Base-by-base conservation (phyloP, 2,888 invertebrate species). In the Acanthosepion pharaonis region DNA sequence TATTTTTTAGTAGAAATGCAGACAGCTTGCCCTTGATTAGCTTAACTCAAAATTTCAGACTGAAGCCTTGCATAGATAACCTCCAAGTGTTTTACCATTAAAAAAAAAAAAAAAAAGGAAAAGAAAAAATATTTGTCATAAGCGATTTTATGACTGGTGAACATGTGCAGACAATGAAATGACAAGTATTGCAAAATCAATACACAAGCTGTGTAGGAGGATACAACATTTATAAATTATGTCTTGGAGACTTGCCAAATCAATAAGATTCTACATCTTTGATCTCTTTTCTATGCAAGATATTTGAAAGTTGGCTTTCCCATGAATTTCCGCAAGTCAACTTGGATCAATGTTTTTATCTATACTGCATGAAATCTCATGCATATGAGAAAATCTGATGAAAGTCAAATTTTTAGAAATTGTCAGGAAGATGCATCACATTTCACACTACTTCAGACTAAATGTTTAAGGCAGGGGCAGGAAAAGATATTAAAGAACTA, bases 51-150 rank as follows among this genome's bases (percentile, higher is more conserved):
- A 78, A 78, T 78, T 78, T 78, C 78, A 78, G 78, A 78, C 78
- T 78, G 78, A 78, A 78, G 78, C 78, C 78, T 78, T 78, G 78
- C 78, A 78, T 78, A 78, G 78, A 78, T 78, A 78, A 78, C 78
- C 78, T n/a, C n/a, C 78, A 78, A 78, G n/a, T 78, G 78, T 78
- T 78, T 78, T n/a, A 78, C 78, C 78, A 78, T 78, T 78, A 33
- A 78, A 33, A 33, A n/a, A 78, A 78, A 78, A 78, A 78, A n/a
- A 78, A 33, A 78, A 15, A 78, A 78, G 28, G n/a, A 9, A n/a
- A 11, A 28, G 28, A 78, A 78, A 6, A 78, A 78, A 78, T 78
- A 78, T 78, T 78, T 78, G 78, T 78, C 78, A 78, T 78, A 78
- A 78, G n/a, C 78, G 18, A 78, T 78, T 78, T 78, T 78, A 78